These are phyloP conservation scores for pig (Sus scrofa) DNA, from an alignment of 2,113 vertebrate species.

Conservation along the genomic window T2T-Sscrofa CM000830.6:106949001-106949500, in stretches of 20 bases:
- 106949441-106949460: slow-evolving; percentile 14
- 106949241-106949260: no score
- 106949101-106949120: not conserved
- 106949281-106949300: no score
- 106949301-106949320: no score
- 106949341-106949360: not conserved
- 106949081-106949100: not conserved
- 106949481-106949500: not conserved
- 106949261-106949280: no score
- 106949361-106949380: slow-evolving; percentile 24
- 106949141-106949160: no score
- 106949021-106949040: slow-evolving; percentile 42
- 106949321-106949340: no score
- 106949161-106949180: no score
- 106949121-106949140: no score
- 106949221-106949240: no score
- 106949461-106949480: not conserved
- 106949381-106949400: slow-evolving; percentile 20
- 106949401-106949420: slow-evolving; percentile 44
- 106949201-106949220: no score
- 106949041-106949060: slow-evolving; percentile 15
- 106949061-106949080: slow-evolving; percentile 6
- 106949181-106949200: no score
- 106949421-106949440: not conserved
- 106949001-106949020: not conserved